A percentile compares a stretch with the other conserved stretches of the same genome.
These are phyloP conservation scores for Colletes gigas DNA, from an alignment of 1,140 invertebrate species.

Conservation along the genomic window DNA sequence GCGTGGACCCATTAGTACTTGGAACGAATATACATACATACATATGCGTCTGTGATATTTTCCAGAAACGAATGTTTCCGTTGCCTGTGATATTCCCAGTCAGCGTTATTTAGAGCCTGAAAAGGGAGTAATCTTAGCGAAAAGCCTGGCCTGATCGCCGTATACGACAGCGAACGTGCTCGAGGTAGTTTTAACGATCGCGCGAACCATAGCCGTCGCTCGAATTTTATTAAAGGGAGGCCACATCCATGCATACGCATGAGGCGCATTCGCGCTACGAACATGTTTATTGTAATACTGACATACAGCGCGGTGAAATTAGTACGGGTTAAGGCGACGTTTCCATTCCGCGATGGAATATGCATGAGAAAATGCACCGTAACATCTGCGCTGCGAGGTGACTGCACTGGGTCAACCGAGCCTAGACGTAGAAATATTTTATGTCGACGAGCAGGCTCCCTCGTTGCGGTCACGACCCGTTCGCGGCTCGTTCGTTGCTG, in stretches of 20 bases:
- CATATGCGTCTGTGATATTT: too few species aligned
- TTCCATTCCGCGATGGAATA: constrained; percentile 39
- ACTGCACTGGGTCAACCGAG: constrained; percentile 34
- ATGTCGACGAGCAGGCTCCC: not conserved
- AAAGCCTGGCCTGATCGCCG: not conserved
- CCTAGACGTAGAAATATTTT: constrained; percentile 29
- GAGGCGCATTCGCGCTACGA: constrained; percentile 12
- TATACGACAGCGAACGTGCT: not conserved
- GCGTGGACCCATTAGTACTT: too few species aligned
- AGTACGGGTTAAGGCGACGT: constrained; percentile 41
- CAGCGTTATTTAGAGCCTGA: not conserved
- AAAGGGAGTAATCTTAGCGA: constrained; percentile 1
- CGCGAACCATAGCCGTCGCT: constrained; percentile 1
- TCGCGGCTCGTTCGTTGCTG: not conserved
- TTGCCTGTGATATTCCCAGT: not conserved
- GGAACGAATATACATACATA: too few species aligned
- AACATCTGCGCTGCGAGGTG: constrained; percentile 14
- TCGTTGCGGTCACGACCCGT: constrained; percentile 14
- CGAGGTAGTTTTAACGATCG: constrained; percentile 39
- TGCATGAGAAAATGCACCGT: constrained; percentile 40
- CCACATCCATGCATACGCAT: constrained; percentile 31
- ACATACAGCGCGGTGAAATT: constrained; percentile 40
- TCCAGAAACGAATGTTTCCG: too few species aligned
- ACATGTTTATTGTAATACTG: constrained; percentile 50
- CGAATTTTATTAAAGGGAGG: constrained; percentile 41